Evolutionary conservation across 1,140 invertebrate species (phyloP).

Genomic region (Hycleus cichorii): DNA sequence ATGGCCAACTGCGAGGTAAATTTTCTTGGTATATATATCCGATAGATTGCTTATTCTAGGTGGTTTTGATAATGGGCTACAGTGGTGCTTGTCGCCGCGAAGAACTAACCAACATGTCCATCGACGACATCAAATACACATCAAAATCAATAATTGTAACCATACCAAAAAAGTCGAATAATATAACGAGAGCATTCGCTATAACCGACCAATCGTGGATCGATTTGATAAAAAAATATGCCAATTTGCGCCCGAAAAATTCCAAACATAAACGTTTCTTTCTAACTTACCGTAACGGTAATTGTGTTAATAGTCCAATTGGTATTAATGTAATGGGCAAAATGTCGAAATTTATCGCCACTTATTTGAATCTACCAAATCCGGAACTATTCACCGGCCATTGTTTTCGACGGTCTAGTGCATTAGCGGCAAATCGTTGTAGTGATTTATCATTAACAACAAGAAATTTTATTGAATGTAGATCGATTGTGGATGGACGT

Average conservation of each 20-base stretch:
- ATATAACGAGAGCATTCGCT: neutral
- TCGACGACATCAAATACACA: constrained; percentile 6
- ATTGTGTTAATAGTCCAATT: neutral
- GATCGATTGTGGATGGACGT: no score
- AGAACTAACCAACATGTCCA: constrained; percentile 22
- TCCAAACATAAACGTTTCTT: neutral
- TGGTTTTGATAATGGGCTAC: constrained; percentile 7
- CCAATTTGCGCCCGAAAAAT: neutral
- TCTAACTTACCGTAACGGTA: neutral
- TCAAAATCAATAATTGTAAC: neutral
- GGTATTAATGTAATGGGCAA: neutral
- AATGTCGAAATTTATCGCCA: no score
- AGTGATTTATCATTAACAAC: no score
- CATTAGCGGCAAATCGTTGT: no score
- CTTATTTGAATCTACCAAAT: no score
- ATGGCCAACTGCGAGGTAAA: no score
- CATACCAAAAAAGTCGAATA: neutral
- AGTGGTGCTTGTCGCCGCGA: constrained; percentile 23
- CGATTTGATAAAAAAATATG: neutral
- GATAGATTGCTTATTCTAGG: neutral
- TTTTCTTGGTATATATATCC: no score
- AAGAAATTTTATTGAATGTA: no score
- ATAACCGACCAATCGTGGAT: neutral
- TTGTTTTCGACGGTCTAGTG: no score
- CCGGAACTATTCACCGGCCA: no score